These are phyloP conservation scores for Halictus quadricinctus DNA, from an alignment of 2,888 invertebrate genomes.

Conservation along the genomic window DNA sequence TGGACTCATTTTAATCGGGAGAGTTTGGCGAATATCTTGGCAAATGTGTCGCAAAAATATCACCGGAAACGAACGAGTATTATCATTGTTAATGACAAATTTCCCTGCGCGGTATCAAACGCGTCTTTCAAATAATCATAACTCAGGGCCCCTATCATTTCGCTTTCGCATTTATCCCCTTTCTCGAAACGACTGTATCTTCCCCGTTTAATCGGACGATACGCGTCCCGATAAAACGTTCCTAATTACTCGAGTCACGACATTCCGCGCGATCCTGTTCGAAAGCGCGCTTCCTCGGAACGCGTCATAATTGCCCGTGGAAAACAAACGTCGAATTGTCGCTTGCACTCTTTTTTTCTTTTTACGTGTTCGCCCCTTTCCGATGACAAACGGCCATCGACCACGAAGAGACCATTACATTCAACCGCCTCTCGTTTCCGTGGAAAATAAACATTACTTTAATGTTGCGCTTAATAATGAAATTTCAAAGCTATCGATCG, in stretches of 20 bases:
- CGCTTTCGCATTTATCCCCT: neutral
- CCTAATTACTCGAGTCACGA: conserved; percentile 17
- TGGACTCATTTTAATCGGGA: too few relatives aligned
- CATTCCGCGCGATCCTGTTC: conserved; percentile 19
- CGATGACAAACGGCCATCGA: neutral
- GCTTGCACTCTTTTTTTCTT: neutral
- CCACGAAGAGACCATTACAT: neutral
- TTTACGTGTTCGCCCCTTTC: neutral
- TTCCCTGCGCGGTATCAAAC: too few relatives aligned
- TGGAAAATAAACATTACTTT: neutral
- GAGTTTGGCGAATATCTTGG: too few relatives aligned
- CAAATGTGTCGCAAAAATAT: too few relatives aligned
- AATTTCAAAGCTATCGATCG: conserved; percentile 9
- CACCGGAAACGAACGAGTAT: too few relatives aligned
- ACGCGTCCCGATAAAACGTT: conserved; percentile 9
- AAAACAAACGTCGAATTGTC: conserved; percentile 32
- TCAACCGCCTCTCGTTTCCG: neutral
- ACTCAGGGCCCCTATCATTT: neutral
- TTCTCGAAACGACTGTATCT: neutral
- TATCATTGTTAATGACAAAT: too few relatives aligned
- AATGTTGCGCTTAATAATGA: conserved; percentile 11
- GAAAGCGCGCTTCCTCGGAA: conserved; percentile 12
- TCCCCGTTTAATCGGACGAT: neutral
- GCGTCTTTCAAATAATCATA: neutral
- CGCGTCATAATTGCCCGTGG: conserved; percentile 12